These are phyloP conservation scores for Delia radicum DNA, from an alignment of 1,140 invertebrate genomes.

Conservation along the genomic window DNA sequence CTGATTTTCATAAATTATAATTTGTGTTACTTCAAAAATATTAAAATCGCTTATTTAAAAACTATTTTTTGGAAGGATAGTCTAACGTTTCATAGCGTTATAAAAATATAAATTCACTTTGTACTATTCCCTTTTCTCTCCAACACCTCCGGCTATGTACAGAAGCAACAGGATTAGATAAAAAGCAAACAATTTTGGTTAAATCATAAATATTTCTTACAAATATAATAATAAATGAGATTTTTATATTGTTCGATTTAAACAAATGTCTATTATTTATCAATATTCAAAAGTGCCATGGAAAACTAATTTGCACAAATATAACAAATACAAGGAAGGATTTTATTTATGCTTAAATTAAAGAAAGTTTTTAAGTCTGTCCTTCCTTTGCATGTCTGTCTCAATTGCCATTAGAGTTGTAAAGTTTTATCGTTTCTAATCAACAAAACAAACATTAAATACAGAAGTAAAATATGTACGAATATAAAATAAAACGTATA, in stretches of 20 bases:
- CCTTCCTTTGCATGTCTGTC: neutral
- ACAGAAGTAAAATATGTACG: neutral
- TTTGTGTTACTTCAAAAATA: too few species aligned
- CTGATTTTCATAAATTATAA: too few species aligned
- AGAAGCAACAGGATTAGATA: too few species aligned
- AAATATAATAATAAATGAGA: too few species aligned
- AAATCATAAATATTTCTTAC: neutral
- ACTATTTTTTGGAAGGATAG: too few species aligned
- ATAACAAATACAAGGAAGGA: neutral
- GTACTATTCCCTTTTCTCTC: too few species aligned
- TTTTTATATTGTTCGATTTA: neutral
- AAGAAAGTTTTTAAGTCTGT: neutral
- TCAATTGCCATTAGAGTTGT: conserved; percentile 1
- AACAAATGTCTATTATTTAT: neutral
- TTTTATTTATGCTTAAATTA: neutral
- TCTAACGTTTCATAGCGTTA: too few species aligned
- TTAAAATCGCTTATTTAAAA: too few species aligned
- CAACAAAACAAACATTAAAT: neutral
- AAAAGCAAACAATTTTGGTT: neutral
- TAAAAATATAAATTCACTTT: too few species aligned
- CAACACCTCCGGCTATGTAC: too few species aligned
- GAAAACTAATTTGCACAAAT: neutral
- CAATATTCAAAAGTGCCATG: neutral
- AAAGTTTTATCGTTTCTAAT: neutral
- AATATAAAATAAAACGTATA: neutral